These are phyloP conservation scores for Conus canariensis DNA, from an alignment of 2,888 invertebrate species.

Conservation along the genomic window DNA sequence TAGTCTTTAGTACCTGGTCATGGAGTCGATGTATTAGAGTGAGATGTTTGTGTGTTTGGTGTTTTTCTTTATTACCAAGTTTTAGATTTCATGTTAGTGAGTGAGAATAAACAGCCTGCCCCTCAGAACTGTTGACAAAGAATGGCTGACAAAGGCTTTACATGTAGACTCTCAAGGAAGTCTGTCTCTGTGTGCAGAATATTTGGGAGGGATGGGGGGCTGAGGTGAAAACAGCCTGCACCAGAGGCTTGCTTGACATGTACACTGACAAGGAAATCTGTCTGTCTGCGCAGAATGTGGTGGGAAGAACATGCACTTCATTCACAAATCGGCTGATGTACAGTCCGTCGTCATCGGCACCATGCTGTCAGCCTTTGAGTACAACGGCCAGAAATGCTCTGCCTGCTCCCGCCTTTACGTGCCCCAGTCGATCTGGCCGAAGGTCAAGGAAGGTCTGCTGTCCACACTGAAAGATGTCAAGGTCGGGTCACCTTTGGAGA, in stretches of 20 bases:
- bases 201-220: no score
- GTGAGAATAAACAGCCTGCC: neutral
- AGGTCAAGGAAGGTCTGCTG: constrained; percentile 85
- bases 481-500: constrained; percentile 89
- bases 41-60: no score
- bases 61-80: no score
- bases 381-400: constrained; percentile 97
- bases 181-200: no score
- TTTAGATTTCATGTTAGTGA: neutral
- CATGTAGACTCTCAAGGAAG: no score
- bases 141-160: no score
- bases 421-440: constrained; percentile 91
- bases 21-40: no score
- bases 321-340: constrained; percentile 94
- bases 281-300: constrained; percentile 89
- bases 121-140: no score
- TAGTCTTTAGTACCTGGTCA: neutral
- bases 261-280: neutral
- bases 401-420: constrained; percentile 98
- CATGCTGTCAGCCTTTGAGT: constrained; percentile 96
- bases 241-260: no score
- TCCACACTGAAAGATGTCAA: constrained; percentile 87
- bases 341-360: constrained; percentile 90
- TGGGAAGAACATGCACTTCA: constrained; percentile 99
- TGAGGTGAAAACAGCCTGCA: no score